phyloP scores from a whole-genome alignment of 2,888 invertebrate species.

The Caenorhabditis virilis region DNA sequence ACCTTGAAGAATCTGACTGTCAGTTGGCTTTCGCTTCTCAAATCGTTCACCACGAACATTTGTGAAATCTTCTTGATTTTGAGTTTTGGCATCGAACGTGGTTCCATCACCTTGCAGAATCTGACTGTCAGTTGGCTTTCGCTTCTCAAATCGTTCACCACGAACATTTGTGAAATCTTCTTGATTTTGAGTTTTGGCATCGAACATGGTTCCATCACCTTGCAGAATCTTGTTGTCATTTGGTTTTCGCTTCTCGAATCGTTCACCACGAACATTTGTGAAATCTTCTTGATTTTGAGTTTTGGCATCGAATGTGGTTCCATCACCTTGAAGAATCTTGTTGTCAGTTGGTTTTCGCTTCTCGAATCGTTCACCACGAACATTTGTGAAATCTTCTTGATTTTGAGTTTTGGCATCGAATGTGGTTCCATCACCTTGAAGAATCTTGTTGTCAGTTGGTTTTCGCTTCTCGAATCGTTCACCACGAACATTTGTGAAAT shows the following conservation, averaged over 20 bases:
- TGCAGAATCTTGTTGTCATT: conserved; percentile 12
- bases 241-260: conserved; percentile 5
- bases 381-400: conserved; percentile 12
- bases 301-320: conserved; percentile 4
- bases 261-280: conserved; percentile 7
- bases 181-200: conserved; percentile 8
- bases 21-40: not conserved
- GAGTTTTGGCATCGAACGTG: not conserved
- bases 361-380: conserved; percentile 5
- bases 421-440: conserved; percentile 13
- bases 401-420: conserved; percentile 10
- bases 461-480: conserved; percentile 14
- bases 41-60: not conserved
- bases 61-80: conserved; percentile 1
- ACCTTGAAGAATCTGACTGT: conserved; percentile 1
- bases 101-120: conserved; percentile 5
- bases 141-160: conserved; percentile 7
- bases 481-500: conserved; percentile 17
- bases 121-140: conserved; percentile 8
- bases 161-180: not conserved
- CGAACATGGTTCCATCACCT: conserved; percentile 4
- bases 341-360: conserved; percentile 12
- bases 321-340: conserved; percentile 17
- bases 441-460: conserved; percentile 19
- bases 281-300: conserved; percentile 21